These are phyloP conservation scores for Rotaria magnacalcarata DNA, from an alignment of 2,888 invertebrate genomes.

Conservation along the genomic window DNA sequence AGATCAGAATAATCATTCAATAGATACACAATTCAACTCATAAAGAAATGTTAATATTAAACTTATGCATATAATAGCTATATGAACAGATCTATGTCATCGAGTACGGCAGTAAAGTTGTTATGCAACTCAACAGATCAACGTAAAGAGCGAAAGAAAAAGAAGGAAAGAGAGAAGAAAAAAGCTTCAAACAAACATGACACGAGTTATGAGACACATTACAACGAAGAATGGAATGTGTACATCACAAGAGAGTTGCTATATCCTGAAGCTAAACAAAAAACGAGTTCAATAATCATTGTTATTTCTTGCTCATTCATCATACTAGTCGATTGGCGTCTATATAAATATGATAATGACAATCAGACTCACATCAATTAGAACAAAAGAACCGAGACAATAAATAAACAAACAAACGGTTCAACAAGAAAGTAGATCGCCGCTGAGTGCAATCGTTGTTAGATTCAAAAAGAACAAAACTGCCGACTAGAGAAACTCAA, in stretches of 20 bases:
- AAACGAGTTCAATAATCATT: slow-evolving; percentile 5
- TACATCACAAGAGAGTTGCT: neutral
- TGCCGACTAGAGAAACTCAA: neutral
- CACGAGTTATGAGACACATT: neutral
- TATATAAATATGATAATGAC: neutral
- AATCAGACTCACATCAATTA: slow-evolving; percentile 1
- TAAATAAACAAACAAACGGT: neutral
- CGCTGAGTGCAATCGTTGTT: no score
- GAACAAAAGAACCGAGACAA: neutral
- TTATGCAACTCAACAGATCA: neutral
- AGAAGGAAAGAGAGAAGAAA: neutral
- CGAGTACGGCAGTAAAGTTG: neutral
- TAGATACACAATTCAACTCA: neutral
- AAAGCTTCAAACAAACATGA: neutral
- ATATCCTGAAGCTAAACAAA: neutral
- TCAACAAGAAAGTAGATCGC: neutral
- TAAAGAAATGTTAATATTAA: neutral
- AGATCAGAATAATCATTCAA: no score
- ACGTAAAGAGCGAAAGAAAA: neutral
- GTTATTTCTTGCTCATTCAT: neutral
- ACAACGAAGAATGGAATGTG: neutral
- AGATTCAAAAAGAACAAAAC: neutral
- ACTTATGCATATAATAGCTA: neutral
- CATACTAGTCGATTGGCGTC: neutral
- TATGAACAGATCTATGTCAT: neutral